A percentile compares a stretch with the other conserved stretches of the same genome.
These are phyloP conservation scores for Sebastes miniatus DNA, from an alignment of 2,797 vertebrate genomes.

Conservation along the genomic window DNA sequence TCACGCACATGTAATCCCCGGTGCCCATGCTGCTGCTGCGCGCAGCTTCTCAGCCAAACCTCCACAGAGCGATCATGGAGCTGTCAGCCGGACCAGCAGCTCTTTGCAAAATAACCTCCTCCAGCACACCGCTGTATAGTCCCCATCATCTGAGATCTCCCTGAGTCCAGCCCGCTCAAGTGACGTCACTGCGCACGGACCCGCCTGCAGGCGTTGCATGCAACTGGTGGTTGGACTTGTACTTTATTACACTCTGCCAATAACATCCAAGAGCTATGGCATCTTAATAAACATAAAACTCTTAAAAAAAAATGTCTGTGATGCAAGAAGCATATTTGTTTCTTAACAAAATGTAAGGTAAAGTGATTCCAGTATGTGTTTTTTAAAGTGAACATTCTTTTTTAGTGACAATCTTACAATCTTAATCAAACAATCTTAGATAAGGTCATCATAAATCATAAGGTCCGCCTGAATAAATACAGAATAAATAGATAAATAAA, in stretches of 20 bases:
- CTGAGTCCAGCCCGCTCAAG: conserved; percentile 69
- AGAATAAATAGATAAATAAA: too few species aligned
- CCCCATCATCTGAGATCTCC: conserved; percentile 66
- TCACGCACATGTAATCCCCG: conserved; percentile 93
- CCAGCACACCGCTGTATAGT: conserved; percentile 50
- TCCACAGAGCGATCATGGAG: conserved; percentile 48
- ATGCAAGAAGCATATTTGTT: too few species aligned
- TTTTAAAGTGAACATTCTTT: too few species aligned
- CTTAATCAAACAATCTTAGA: too few species aligned
- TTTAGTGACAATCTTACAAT: too few species aligned
- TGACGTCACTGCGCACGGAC: conserved; percentile 72
- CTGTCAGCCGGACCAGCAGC: conserved; percentile 56
- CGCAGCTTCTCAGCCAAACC: conserved; percentile 55
- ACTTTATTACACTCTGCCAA: background rate
- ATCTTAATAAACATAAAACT: too few species aligned
- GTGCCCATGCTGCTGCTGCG: conserved; percentile 85
- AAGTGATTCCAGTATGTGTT: too few species aligned
- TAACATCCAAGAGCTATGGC: too few species aligned
- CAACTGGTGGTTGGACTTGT: conserved; percentile 31
- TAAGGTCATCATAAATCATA: too few species aligned
- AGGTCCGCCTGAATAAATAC: too few species aligned
- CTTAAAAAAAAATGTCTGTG: too few species aligned
- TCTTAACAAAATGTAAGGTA: too few species aligned
- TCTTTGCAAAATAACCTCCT: conserved; percentile 29
- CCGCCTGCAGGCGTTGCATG: conserved; percentile 56